phyloP scores from a whole-genome alignment of 2,888 invertebrate genomes.

The Leptinotarsa rubiginosa region DNA sequence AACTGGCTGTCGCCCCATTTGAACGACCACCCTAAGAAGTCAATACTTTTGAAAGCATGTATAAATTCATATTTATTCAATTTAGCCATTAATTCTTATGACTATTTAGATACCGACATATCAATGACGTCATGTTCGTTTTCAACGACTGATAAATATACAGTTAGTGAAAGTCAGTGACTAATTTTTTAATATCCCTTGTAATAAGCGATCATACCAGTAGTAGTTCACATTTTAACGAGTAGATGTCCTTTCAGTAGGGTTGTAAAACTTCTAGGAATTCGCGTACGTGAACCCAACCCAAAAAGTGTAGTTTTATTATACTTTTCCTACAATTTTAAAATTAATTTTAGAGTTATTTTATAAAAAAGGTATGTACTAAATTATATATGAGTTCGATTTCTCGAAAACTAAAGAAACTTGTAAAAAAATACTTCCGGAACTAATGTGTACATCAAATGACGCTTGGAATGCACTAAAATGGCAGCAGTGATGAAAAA shows the following conservation, averaged over 20 bases:
- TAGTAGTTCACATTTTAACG: slow-evolving; percentile 23
- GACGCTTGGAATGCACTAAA: slow-evolving; percentile 54
- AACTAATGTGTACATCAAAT: slow-evolving; percentile 39
- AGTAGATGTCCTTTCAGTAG: slow-evolving; percentile 43
- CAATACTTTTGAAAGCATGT: too few relatives aligned
- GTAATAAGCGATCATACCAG: neutral
- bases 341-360: slow-evolving; percentile 39
- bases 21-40: too few relatives aligned
- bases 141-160: too few relatives aligned
- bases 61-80: too few relatives aligned
- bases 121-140: too few relatives aligned
- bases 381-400: slow-evolving; percentile 3
- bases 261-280: slow-evolving; percentile 44
- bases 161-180: neutral
- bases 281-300: slow-evolving; percentile 57
- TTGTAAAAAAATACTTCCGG: slow-evolving; percentile 37
- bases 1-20: too few relatives aligned
- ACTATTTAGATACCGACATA: too few relatives aligned
- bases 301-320: slow-evolving; percentile 53
- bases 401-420: slow-evolving; percentile 21
- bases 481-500: slow-evolving; percentile 56
- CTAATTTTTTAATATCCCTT: neutral
- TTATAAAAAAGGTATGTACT: slow-evolving; percentile 42
- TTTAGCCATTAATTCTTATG: too few relatives aligned
- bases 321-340: slow-evolving; percentile 43